Conservation (phyloP, 2,113 vertebrate genomes). For the Hepsetus odoe region DNA sequence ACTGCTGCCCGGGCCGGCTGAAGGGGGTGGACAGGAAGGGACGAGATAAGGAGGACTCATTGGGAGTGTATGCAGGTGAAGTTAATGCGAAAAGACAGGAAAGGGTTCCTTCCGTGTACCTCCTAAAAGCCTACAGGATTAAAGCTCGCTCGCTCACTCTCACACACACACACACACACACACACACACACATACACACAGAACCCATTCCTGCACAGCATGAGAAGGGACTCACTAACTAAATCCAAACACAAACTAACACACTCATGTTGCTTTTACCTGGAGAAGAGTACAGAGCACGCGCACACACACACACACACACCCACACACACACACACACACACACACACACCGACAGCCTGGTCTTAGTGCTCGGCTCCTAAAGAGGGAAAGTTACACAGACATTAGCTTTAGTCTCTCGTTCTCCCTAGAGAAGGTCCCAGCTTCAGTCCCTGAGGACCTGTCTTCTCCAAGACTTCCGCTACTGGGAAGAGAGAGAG, state of each 20-base stretch:
- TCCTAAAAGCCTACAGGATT: slow-evolving; percentile 48
- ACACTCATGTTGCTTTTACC: too few species aligned
- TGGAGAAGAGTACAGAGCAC: too few species aligned
- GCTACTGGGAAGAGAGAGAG: background rate
- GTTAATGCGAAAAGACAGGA: slow-evolving; percentile 72
- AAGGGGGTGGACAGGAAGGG: slow-evolving; percentile 58
- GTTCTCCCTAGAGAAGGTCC: slow-evolving; percentile 20
- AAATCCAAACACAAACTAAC: too few species aligned
- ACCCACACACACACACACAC: slow-evolving; percentile 29
- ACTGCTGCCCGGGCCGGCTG: too few species aligned
- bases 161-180: slow-evolving; percentile 37
- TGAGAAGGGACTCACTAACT: too few species aligned
- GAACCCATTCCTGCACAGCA: background rate
- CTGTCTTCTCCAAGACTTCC: background rate
- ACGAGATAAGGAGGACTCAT: slow-evolving; percentile 60
- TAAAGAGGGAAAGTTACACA: slow-evolving; percentile 6
- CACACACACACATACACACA: background rate
- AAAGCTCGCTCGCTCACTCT: slow-evolving; percentile 11
- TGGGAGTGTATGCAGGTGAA: slow-evolving; percentile 73
- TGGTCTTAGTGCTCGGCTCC: background rate
- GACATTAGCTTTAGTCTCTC: background rate
- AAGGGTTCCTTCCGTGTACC: slow-evolving; percentile 30
- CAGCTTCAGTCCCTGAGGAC: slow-evolving; percentile 1
- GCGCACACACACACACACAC: background rate
- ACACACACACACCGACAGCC: background rate